Percentiles rank a stretch among this genome's conserved stretches.
These are phyloP conservation scores for Pseudorhiza aurosa DNA, from an alignment of 30 jellyfish, hydroid and myxozoan genomes.

Conservation along the genomic window DNA sequence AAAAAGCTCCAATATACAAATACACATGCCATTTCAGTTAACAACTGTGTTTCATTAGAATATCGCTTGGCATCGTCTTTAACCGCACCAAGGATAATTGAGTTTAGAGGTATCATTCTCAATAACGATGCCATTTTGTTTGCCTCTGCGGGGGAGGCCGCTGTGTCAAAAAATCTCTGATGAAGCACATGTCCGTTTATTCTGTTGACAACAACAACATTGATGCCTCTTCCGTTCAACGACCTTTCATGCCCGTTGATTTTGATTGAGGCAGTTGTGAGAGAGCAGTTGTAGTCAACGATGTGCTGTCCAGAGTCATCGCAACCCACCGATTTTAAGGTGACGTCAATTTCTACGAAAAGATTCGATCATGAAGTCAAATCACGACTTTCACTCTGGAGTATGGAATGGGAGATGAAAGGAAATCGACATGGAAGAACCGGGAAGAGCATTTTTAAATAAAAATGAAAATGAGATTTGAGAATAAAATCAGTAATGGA, in stretches of 20 bases:
- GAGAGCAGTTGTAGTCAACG: conserved; percentile 1
- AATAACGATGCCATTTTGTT: conserved; percentile 28
- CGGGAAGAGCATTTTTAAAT: no score
- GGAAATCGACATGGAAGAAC: background rate
- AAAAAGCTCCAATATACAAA: no score
- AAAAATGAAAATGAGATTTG: no score
- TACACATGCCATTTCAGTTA: conserved; percentile 37
- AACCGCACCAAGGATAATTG: conserved; percentile 47
- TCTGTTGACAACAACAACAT: conserved; percentile 55
- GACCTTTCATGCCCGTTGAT: conserved; percentile 48
- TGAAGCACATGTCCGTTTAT: conserved; percentile 35
- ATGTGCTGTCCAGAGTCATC: conserved; percentile 43
- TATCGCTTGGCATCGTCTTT: conserved; percentile 34
- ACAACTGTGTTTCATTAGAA: background rate
- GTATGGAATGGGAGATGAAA: background rate
- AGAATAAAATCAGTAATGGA: no score
- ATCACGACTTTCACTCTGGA: no score
- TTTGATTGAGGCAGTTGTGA: conserved; percentile 22
- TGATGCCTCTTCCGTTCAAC: conserved; percentile 46
- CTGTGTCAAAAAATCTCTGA: conserved; percentile 49
- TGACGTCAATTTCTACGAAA: conserved; percentile 14
- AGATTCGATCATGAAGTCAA: background rate
- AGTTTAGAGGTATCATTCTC: conserved; percentile 2
- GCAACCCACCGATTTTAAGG: conserved; percentile 59
- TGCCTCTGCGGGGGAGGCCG: conserved; percentile 30